Conservation (phyloP, 2,888 invertebrate genomes). For the Drepana falcataria region DNA sequence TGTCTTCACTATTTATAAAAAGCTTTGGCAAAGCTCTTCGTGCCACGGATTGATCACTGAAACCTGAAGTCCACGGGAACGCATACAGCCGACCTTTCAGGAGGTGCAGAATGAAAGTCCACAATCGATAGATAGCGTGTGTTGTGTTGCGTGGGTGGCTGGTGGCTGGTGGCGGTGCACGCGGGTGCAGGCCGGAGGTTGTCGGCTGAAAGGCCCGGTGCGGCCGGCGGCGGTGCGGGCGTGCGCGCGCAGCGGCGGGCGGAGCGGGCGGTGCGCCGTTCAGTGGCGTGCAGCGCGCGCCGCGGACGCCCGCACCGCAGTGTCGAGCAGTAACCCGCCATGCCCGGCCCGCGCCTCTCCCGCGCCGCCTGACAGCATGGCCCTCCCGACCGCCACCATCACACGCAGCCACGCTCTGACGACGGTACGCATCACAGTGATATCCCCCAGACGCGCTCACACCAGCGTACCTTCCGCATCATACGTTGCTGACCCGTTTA, state of each 20-base stretch:
- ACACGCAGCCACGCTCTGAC: constrained; percentile 79
- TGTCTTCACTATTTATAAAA: too few relatives aligned
- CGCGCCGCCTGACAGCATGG: constrained; percentile 79
- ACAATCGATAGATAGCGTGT: constrained; percentile 44
- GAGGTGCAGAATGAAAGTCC: constrained; percentile 37
- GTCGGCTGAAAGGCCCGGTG: constrained; percentile 39
- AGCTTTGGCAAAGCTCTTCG: too few relatives aligned
- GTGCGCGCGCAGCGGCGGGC: constrained; percentile 54
- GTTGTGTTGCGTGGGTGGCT: constrained; percentile 43
- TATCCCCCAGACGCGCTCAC: constrained; percentile 12
- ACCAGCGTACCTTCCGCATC: constrained; percentile 24
- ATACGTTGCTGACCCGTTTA: constrained; percentile 22
- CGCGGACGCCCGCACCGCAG: constrained; percentile 77
- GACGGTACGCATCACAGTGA: constrained; percentile 65
- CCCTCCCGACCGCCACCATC: constrained; percentile 75
- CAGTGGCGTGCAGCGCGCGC: constrained; percentile 77
- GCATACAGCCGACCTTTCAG: constrained; percentile 25
- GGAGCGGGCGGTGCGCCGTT: constrained; percentile 66
- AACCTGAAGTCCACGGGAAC: constrained; percentile 9
- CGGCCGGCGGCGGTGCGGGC: constrained; percentile 46
- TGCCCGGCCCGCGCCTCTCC: constrained; percentile 76
- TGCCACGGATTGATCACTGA: neutral
- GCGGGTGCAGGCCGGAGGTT: constrained; percentile 47
- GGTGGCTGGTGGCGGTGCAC: constrained; percentile 48
- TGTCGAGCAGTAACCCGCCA: constrained; percentile 76